Conservation (phyloP, 2,797 vertebrate genomes). For the Megalops cyprinoides region DNA sequence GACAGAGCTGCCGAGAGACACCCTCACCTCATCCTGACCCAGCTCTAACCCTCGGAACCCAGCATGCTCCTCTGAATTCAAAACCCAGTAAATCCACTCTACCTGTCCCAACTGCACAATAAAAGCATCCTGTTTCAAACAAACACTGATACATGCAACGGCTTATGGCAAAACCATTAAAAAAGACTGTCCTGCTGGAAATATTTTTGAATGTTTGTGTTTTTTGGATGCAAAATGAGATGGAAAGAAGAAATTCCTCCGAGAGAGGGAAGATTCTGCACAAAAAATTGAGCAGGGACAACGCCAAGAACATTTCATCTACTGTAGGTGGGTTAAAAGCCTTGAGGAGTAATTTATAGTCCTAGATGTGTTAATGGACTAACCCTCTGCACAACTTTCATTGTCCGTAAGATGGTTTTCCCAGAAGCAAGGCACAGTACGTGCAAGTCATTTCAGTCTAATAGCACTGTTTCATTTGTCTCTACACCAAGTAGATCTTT, state of each 20-base stretch:
- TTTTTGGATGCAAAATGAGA: conserved; percentile 24
- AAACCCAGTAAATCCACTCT: background rate
- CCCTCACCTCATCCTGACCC: no score
- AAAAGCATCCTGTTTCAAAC: conserved; percentile 32
- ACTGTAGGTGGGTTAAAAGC: conserved; percentile 57
- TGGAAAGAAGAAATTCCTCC: conserved; percentile 32
- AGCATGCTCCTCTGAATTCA: background rate
- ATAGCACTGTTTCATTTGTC: no score
- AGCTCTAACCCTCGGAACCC: no score
- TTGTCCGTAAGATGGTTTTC: conserved; percentile 21
- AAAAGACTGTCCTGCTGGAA: background rate
- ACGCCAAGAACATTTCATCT: conserved; percentile 60
- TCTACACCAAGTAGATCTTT: no score
- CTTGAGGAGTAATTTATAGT: conserved; percentile 76
- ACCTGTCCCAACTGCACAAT: conserved; percentile 33
- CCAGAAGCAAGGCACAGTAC: background rate
- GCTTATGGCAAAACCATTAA: background rate
- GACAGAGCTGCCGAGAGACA: no score
- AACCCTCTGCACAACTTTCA: conserved; percentile 65
- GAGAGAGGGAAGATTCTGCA: conserved; percentile 48
- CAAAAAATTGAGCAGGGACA: conserved; percentile 56
- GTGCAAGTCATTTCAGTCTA: no score
- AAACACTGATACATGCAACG: conserved; percentile 30
- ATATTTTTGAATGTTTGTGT: conserved; percentile 10
- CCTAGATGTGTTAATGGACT: conserved; percentile 73